A percentile compares a stretch with the other conserved stretches of the same genome.
Conservation (phyloP, 2,113 vertebrate genomes). For the Urocitellus parryii region DNA sequence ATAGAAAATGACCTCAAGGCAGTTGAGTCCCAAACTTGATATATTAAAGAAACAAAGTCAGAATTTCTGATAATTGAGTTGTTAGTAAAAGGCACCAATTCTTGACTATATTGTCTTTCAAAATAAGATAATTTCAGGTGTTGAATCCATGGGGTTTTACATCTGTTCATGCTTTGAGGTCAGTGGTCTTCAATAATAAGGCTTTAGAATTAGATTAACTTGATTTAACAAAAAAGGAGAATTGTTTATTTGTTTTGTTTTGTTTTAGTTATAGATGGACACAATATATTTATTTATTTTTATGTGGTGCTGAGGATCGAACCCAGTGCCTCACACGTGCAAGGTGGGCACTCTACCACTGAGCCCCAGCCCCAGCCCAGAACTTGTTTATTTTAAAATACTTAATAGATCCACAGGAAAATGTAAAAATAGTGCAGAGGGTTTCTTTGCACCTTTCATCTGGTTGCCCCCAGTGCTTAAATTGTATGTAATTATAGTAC, state of each 20-base stretch:
- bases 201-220: background rate
- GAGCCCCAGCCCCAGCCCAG: too few relatives aligned
- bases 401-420: background rate
- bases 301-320: too few relatives aligned
- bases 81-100: background rate
- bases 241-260: background rate
- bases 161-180: background rate
- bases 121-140: background rate
- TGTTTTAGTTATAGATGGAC: too few relatives aligned
- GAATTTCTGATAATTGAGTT: background rate
- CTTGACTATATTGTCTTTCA: background rate
- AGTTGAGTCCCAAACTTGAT: background rate
- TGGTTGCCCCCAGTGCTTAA: background rate
- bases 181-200: background rate
- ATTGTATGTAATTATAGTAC: background rate
- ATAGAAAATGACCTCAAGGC: background rate
- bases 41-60: background rate
- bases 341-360: too few relatives aligned
- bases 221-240: background rate
- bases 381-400: background rate
- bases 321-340: too few relatives aligned
- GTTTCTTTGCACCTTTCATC: background rate
- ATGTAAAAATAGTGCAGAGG: background rate
- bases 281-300: too few relatives aligned
- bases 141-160: background rate